Percentiles rank a stretch among this genome's conserved stretches.
Evolutionary conservation across 2,113 vertebrate species (phyloP).

Genomic region (Aptenodytes forsteri): DNA sequence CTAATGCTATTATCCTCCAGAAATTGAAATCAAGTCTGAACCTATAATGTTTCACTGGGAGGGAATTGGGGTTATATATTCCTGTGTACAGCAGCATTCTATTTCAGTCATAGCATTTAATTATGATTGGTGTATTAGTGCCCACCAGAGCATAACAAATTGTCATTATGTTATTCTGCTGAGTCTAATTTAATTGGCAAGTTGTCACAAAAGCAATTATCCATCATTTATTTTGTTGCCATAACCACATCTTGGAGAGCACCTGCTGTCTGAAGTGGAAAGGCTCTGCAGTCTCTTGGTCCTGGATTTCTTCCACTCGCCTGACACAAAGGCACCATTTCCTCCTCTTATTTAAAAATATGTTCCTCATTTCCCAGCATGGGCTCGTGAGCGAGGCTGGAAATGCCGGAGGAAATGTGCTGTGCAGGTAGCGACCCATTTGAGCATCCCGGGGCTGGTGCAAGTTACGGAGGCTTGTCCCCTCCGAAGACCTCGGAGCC

Average conservation of each 20-base stretch:
- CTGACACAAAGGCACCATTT: slow-evolving; percentile 74
- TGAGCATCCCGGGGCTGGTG: fast-evolving
- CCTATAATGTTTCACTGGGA: slow-evolving; percentile 84
- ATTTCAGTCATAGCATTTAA: slow-evolving; percentile 91
- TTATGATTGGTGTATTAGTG: slow-evolving; percentile 97
- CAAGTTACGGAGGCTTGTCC: fast-evolving
- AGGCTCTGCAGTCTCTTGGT: slow-evolving; percentile 64
- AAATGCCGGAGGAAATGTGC: background rate
- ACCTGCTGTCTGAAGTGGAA: slow-evolving; percentile 87
- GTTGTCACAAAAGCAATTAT: slow-evolving; percentile 98
- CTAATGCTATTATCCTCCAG: slow-evolving; percentile 83
- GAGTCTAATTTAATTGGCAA: slow-evolving; percentile 97
- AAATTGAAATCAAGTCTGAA: slow-evolving; percentile 88
- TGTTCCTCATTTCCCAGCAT: slow-evolving; percentile 31
- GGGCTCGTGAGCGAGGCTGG: background rate
- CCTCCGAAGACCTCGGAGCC: background rate
- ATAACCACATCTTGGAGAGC: slow-evolving; percentile 91
- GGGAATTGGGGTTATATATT: slow-evolving; percentile 89
- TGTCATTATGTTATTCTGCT: slow-evolving; percentile 97
- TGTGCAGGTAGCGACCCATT: background rate
- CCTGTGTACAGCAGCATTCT: slow-evolving; percentile 82
- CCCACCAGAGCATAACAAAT: slow-evolving; percentile 96
- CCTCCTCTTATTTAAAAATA: slow-evolving; percentile 62
- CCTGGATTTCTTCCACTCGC: slow-evolving; percentile 75
- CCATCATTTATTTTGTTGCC: slow-evolving; percentile 96